Evolutionary conservation across 2,797 vertebrate species (phyloP).

Genomic region (Melanotaenia trifasciata): DNA sequence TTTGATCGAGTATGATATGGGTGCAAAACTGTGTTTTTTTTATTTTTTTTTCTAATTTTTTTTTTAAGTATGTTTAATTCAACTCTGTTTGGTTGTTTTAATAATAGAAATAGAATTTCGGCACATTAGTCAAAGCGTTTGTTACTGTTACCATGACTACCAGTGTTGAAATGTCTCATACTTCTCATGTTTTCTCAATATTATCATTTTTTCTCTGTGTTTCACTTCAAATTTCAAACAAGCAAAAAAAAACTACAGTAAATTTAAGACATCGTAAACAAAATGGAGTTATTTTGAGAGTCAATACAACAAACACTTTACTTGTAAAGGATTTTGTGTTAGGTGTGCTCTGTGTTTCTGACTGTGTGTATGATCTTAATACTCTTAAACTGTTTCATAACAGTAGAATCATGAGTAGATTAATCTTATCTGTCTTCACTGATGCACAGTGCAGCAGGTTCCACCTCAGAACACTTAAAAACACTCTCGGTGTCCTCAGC

Average conservation of each 20-base stretch:
- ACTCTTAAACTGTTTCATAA: conserved; percentile 72
- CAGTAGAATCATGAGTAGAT: conserved; percentile 57
- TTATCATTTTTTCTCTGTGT: conserved; percentile 19
- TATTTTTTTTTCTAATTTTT: no score
- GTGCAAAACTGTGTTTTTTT: conserved; percentile 6
- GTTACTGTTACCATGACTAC: background rate
- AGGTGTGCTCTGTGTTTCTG: conserved; percentile 2
- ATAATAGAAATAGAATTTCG: background rate
- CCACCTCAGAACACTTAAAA: conserved; percentile 49
- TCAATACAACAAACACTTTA: background rate
- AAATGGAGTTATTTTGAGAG: conserved; percentile 1
- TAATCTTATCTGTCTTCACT: conserved; percentile 62
- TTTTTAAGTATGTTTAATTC: background rate
- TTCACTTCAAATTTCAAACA: conserved; percentile 23
- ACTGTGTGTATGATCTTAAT: conserved; percentile 42
- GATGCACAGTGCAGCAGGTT: conserved; percentile 34
- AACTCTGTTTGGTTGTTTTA: conserved; percentile 3
- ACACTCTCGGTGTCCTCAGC: conserved; percentile 2
- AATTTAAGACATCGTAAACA: background rate
- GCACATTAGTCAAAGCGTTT: background rate
- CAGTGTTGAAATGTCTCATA: conserved; percentile 13
- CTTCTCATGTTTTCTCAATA: background rate
- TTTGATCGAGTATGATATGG: conserved; percentile 31
- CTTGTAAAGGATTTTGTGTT: conserved; percentile 12
- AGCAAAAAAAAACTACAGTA: conserved; percentile 28